Base-by-base conservation (phyloP, 2,113 vertebrate genomes). In the Clarias macrocephalus region DNA sequence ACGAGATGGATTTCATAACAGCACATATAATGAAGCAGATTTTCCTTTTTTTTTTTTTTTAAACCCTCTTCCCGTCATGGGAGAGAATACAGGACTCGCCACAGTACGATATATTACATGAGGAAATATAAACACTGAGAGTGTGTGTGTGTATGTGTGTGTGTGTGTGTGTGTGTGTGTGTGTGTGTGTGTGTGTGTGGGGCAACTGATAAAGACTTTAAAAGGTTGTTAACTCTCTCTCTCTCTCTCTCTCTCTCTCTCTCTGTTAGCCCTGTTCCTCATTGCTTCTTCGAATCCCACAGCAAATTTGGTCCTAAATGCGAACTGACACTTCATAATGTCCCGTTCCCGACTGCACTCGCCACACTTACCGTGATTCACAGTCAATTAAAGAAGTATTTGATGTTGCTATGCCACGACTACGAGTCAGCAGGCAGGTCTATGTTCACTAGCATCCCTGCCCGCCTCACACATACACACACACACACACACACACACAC, bases 341-440 rank as follows among this genome's bases (percentile, higher is more conserved):
- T 93, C 92, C 88, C 60, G 86, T 89, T 93, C 92, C 91, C 92
- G 90, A 89, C 92, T 90, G 90, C 91, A 77, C 89, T 90, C 90
- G 84, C 91, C 87, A 65, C 83, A 89, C 92, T 94, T 91, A 93
- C 89, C 92, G 89, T 88, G 91, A 93, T 92, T 94, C 91, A 87
- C 91, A 93, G 92, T 88, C 93, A 94, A 93, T 94, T 95, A 95
- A 93, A 90, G 86, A 93, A 90, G 89, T 88, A 91, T 86, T 93
- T 94, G 92, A 94, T 92, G 92, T 89, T 95, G 91, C 94, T 93
- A 88, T 85, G 89, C 91, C 89, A 86, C 91, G 93, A 93, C 92
- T 92, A 88, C 83, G 87, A 84, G 92, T 93, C 92, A 83, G 90
- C 88, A 90, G 85, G 75, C 16, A 86, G 83, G 89, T 80, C 90